Percentiles rank a stretch among this genome's conserved stretches.
phyloP scores from a whole-genome alignment of 2,888 invertebrate species.

The Drosophila maculinotata region DNA sequence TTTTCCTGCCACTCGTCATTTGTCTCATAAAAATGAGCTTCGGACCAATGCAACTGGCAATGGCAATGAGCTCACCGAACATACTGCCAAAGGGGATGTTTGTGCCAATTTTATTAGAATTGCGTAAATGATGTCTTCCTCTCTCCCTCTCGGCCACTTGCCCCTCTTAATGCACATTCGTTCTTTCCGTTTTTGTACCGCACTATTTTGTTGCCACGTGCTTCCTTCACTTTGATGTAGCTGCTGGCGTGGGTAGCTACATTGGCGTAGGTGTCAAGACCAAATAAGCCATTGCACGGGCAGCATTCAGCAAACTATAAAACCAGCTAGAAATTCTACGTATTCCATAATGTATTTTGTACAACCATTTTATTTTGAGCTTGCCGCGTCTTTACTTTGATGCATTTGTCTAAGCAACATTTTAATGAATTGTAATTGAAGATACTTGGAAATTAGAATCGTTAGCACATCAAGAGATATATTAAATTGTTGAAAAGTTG shows the following conservation, averaged over 20 bases:
- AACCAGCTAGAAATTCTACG: slow-evolving; percentile 6
- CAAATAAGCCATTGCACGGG: not conserved
- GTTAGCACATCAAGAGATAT: too few relatives aligned
- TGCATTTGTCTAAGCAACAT: not conserved
- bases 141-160: slow-evolving; percentile 4
- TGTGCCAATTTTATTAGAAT: slow-evolving; percentile 63
- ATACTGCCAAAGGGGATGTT: slow-evolving; percentile 46
- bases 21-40: slow-evolving; percentile 29
- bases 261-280: slow-evolving; percentile 10
- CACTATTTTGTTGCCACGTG: slow-evolving; percentile 4
- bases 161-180: slow-evolving; percentile 9
- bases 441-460: too few relatives aligned
- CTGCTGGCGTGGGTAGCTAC: slow-evolving; percentile 4
- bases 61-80: slow-evolving; percentile 31
- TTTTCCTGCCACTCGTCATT: slow-evolving; percentile 26
- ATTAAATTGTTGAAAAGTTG: too few relatives aligned
- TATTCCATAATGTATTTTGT: slow-evolving; percentile 17
- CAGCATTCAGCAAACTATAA: not conserved
- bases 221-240: slow-evolving; percentile 60
- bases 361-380: not conserved
- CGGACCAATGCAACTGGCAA: slow-evolving; percentile 22
- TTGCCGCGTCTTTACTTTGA: not conserved
- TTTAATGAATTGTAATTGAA: not conserved
- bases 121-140: slow-evolving; percentile 40
- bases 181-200: not conserved